Evolutionary conservation across 2,797 vertebrate species (phyloP), one percentile per base, ranked within the genome.

Genomic region (Crenuchus spilurus): DNA sequence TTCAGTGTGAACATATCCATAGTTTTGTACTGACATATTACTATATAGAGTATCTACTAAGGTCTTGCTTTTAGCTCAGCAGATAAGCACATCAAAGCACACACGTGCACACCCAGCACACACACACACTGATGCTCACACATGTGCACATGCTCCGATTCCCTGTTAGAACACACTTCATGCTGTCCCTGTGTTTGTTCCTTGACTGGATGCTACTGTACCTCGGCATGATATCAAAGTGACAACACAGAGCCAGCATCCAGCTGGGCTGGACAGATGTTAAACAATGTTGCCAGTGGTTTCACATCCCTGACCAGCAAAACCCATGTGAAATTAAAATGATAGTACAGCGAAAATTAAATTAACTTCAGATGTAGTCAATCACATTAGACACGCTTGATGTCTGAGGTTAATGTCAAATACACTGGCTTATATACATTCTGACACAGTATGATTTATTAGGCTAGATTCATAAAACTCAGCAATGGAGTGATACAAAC

Each of bases 151-250:
- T 31, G 18, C 14, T 18, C 18, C 10, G 9, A 20, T 10, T 11
- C 14, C 31, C 30, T 52, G 2, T 18, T 4, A 75, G 37, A 6
- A 20, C 37, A 35, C 46, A 41, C 37, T 26, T 62, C 22, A 30
- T 52, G 35, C 58, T 60, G 18, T 26, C 30, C 52, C 30, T 18
- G 14, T 16, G 46, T 31, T 77, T 33, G 26, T 54, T 35, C 9
- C 24, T 39, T 11, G 39, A 51, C n/a, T 68, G 20, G 24, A 55
- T 30, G 1, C 26, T 30, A 30, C 51, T 7, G 24, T 30, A 28
- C 24, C 13, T 52, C 46, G 13, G 22, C 26, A 10, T 14, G 7
- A 69, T 33, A 14, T 68, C 39, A 39, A 67, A 74, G 63, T 42
- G 11, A 28, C n/a, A 14, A 20, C 48, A 48, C 14, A 18, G 26